Conservation (phyloP, 2,888 invertebrate species). For the Azorinus chamasolen region DNA sequence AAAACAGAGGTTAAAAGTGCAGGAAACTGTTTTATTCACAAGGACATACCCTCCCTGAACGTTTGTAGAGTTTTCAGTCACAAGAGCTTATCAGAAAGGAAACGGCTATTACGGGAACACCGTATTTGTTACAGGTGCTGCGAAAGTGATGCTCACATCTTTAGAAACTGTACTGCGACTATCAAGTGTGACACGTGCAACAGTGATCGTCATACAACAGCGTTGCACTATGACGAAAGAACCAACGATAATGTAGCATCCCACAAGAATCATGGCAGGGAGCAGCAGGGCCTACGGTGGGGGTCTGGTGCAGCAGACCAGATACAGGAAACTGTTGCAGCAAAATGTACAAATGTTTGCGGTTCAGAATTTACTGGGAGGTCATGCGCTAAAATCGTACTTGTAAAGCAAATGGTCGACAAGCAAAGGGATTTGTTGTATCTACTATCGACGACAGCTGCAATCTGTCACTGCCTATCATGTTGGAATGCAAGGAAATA, state of each 20-base stretch:
- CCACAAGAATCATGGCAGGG: constrained; percentile 5
- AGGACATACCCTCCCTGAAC: constrained; percentile 17
- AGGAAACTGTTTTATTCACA: constrained; percentile 29
- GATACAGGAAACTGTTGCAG: constrained; percentile 9
- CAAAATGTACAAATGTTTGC: constrained; percentile 31
- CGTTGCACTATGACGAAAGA: constrained; percentile 15
- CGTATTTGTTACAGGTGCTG: constrained; percentile 28
- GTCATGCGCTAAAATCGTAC: constrained; percentile 31
- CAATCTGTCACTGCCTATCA: constrained; percentile 34
- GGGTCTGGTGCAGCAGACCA: too few relatives aligned
- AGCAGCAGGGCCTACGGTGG: background rate
- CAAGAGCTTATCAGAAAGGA: constrained; percentile 23
- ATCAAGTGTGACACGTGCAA: constrained; percentile 9
- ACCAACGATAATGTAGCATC: background rate
- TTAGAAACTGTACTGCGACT: constrained; percentile 10
- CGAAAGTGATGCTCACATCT: constrained; percentile 7
- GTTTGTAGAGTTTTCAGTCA: constrained; percentile 26
- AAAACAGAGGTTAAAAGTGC: constrained; percentile 17
- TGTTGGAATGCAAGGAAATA: constrained; percentile 54
- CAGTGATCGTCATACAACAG: constrained; percentile 22
- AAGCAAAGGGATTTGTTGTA: constrained; percentile 31
- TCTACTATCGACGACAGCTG: constrained; percentile 32
- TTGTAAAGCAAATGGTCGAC: constrained; percentile 23
- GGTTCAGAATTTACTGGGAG: constrained; percentile 22
- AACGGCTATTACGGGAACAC: constrained; percentile 15